phyloP scores from a whole-genome alignment of 2,888 invertebrate genomes.

The Lissonota sp. region DNA sequence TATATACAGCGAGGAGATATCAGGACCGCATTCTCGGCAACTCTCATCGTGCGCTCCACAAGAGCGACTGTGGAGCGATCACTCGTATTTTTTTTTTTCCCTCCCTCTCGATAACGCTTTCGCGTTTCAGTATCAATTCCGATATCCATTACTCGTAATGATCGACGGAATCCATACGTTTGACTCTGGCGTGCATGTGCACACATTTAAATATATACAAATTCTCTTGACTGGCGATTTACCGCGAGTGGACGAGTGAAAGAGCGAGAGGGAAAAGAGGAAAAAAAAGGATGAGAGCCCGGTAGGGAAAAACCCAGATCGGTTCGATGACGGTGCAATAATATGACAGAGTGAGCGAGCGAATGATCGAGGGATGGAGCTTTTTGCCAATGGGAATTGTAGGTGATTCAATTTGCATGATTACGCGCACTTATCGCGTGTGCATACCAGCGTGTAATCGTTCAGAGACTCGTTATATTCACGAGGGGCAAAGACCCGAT shows the following conservation, averaged over 20 bases:
- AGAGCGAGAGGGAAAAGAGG: constrained; percentile 5
- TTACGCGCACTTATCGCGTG: constrained; percentile 69
- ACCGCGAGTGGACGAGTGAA: not conserved
- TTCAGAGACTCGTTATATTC: constrained; percentile 65
- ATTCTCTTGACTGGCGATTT: constrained; percentile 50
- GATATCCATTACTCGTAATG: constrained; percentile 70
- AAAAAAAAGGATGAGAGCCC: not conserved
- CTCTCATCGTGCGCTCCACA: constrained; percentile 20
- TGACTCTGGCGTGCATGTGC: constrained; percentile 49
- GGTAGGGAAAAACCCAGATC: not conserved
- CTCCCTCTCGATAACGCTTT: constrained; percentile 41
- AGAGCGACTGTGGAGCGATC: constrained; percentile 59
- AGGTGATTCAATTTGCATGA: constrained; percentile 70
- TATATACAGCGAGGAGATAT: constrained; percentile 40
- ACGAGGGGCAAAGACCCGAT: too few relatives aligned
- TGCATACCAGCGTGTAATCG: constrained; percentile 65
- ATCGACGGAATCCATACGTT: constrained; percentile 65
- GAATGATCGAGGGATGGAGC: not conserved
- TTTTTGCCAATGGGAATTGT: constrained; percentile 41
- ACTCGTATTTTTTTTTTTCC: constrained; percentile 49
- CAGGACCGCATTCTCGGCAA: constrained; percentile 63
- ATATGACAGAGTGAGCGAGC: not conserved
- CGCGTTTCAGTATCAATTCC: constrained; percentile 63
- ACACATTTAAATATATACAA: constrained; percentile 65
- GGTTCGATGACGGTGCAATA: not conserved